Base-by-base conservation (phyloP, 2,888 invertebrate species). In the Portevinia maculata region DNA sequence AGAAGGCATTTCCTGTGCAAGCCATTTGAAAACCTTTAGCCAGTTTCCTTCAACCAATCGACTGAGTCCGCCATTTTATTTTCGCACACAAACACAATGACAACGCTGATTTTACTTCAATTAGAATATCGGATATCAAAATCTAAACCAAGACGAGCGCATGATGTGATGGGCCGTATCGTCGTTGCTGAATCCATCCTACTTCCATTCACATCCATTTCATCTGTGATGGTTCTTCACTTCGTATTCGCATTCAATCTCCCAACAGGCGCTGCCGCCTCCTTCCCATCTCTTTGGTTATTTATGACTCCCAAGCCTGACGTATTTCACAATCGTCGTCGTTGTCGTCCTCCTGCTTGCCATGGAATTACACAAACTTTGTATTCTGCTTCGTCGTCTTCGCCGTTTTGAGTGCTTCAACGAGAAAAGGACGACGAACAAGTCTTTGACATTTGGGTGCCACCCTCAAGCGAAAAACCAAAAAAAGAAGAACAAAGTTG, bases 371-470 rank as follows among this genome's bases (percentile, higher is more conserved):
- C 55, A 52, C 37, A 28, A 64, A 55, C 70, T 50, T 62, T 30
- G 17, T 34, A 21, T 69, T 59, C 62, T 39, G 57, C 39, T 24
- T 44, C 37, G 39, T 64, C 34, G 34, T 70, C 57, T 15, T 50
- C 32, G 21, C 37, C 34, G 15, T 30, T 71, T 34, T 37, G 19
- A 55, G 70, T 48, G 69, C 21, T 53, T 21, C 52, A 60, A 62
- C 55, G 60, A 83, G 71, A 76, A 65, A 65, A 76, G 75, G 75
- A 83, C 76, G 75, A 83, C 76, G 78, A 78, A 78, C 71, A 65
- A 83, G 71, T 57, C 65, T 83, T 83, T 83, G 83, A 83, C 83
- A 78, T 83, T 83, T 83, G 83, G 83, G 83, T 83, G 78, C 76
- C 83, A 83, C 83, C 83, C 83, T 79, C 74, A 69, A 69, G 78